Evolutionary conservation across 2,113 vertebrate genomes (phyloP), one percentile per base, ranked within the genome.

Genomic region (Callocephalon fimbriatum): DNA sequence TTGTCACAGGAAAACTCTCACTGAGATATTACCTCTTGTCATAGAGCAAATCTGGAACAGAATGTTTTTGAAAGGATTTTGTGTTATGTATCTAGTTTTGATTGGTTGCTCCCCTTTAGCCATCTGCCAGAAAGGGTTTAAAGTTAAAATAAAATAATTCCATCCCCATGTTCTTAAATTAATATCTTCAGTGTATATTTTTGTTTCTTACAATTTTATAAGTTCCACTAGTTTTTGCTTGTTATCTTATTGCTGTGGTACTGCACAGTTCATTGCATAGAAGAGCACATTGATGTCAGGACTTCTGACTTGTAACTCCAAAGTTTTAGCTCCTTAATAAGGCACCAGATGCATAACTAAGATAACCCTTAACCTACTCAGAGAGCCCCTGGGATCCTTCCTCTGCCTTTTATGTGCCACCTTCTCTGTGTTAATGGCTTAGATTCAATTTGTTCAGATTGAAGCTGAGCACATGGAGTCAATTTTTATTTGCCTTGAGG

Each of bases 401-500:
- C 58, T 88, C 67, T 5, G 35, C 50, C 68, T 74, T 38, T 45
- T 63, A 47, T 32, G 59, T 21, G 20, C 68, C 44, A 63, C 37
- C 47, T 65, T 82, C 76, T 96, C 83, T 66, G 51, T 38, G 11
- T 86, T 79, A 90, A 93, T 88, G 61, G 38, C 91, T 92, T 94
- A 85, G 59, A 93, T 94, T 90, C 45, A 93, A 42, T 96, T 97
- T 95, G 44, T 85, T 71, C 48, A 71, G 27, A 38, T n/a, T 76
- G 40, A 86, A 65, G 71, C 54, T 90, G 44, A 94, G 65, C n/a
- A 70, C 51, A 90, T 2, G 13, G 66, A 95, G 38, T 56, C 72
- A 78, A 81, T 95, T 98, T 97, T 92, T 83, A 95, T 95, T 93
- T 88, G 71, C 85, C 93, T 91, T 65, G 59, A 75, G 90, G 86